phyloP scores from a whole-genome alignment of 1,140 invertebrate genomes.

The Musca vetustissima region DNA sequence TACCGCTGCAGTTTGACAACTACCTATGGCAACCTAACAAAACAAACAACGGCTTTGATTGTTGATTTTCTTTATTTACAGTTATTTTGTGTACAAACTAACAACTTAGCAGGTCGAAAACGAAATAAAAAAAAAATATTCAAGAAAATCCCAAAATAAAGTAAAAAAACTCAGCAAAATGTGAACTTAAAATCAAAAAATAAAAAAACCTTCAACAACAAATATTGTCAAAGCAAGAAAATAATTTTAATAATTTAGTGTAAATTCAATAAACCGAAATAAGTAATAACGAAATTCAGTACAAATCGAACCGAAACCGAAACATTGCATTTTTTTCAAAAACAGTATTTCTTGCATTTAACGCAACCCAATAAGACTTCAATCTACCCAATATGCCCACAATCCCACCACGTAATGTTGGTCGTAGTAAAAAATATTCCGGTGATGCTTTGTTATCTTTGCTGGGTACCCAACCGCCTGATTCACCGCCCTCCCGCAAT shows the following conservation, averaged over 20 bases:
- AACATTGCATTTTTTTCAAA: neutral
- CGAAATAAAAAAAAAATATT: neutral
- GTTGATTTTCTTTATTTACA: conserved; percentile 19
- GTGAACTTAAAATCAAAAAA: neutral
- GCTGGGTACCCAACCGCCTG: conserved; percentile 1
- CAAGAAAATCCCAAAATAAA: neutral
- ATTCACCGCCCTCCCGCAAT: conserved; percentile 30
- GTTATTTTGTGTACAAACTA: conserved; percentile 3
- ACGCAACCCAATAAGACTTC: neutral
- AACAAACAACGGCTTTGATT: neutral
- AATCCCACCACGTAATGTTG: conserved; percentile 41
- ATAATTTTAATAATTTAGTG: neutral
- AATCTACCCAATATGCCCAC: conserved; percentile 44
- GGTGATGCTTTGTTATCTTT: conserved; percentile 2
- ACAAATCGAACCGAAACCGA: too few species aligned
- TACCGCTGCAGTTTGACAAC: conserved; percentile 12
- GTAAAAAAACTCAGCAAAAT: neutral
- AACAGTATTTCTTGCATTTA: neutral
- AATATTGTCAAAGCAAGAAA: conserved; percentile 1
- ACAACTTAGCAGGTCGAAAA: neutral
- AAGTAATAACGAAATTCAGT: too few species aligned
- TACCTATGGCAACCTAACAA: conserved; percentile 7
- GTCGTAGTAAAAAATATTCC: conserved; percentile 27
- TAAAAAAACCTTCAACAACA: too few species aligned
- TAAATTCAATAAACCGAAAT: neutral